Conservation (phyloP, 2,113 vertebrate species). For the Rhineura floridana region DNA sequence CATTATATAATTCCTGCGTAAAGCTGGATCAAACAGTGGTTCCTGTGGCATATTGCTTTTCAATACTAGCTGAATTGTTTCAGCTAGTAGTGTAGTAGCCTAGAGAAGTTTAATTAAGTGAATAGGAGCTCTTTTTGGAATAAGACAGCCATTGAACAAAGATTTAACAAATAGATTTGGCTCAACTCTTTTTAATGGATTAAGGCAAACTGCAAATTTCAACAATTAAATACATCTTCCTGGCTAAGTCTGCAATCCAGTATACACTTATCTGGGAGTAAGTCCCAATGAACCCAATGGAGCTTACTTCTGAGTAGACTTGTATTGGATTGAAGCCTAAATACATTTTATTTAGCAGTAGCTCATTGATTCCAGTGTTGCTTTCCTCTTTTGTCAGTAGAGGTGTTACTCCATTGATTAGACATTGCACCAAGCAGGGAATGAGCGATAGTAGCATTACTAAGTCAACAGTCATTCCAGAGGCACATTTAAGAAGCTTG, state of each 20-base stretch:
- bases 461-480: not conserved
- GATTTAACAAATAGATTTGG: not conserved
- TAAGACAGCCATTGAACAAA: not conserved
- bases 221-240: not conserved
- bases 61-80: not conserved
- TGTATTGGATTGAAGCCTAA: too few relatives aligned
- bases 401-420: not conserved
- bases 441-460: not conserved
- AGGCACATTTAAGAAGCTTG: not conserved
- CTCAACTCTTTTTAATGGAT: not conserved
- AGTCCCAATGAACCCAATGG: too few relatives aligned
- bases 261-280: too few relatives aligned
- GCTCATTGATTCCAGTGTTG: not conserved
- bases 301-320: too few relatives aligned
- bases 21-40: not conserved
- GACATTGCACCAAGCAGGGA: not conserved
- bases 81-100: not conserved
- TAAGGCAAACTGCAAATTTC: not conserved
- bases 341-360: not conserved
- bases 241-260: too few relatives aligned
- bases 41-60: not conserved
- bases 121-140: not conserved
- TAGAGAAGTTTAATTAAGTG: not conserved
- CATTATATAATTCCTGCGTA: not conserved
- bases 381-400: not conserved